phyloP scores from a whole-genome alignment of 2,888 invertebrate genomes.

The Tyria jacobaeae region DNA sequence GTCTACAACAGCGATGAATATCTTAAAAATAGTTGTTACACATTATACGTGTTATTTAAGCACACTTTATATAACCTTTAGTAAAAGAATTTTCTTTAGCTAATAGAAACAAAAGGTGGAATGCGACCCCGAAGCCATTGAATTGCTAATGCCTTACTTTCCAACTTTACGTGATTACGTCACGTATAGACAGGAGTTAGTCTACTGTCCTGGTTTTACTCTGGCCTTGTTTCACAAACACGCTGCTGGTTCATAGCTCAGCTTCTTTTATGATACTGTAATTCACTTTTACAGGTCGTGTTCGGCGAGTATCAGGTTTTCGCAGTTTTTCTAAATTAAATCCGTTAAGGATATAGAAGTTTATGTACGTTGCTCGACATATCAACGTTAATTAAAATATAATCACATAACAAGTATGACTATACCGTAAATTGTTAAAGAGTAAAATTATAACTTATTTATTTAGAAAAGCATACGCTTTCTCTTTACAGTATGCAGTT shows the following conservation, averaged over 20 bases:
- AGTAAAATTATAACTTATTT: too few relatives aligned
- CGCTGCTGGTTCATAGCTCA: slow-evolving; percentile 30
- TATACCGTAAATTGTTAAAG: too few relatives aligned
- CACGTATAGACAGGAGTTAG: neutral
- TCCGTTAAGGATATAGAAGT: slow-evolving; percentile 8
- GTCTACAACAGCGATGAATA: too few relatives aligned
- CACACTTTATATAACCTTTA: neutral
- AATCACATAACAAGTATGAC: neutral
- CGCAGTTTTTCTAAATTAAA: slow-evolving; percentile 31
- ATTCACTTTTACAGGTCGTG: slow-evolving; percentile 29
- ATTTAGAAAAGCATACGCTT: too few relatives aligned
- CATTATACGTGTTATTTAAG: neutral
- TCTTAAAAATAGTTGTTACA: neutral
- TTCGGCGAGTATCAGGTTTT: slow-evolving; percentile 37
- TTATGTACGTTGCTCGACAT: neutral
- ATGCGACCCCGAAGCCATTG: neutral
- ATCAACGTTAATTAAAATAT: neutral
- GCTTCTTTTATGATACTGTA: slow-evolving; percentile 23
- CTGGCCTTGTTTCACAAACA: neutral
- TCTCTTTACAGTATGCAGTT: too few relatives aligned
- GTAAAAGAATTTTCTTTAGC: neutral
- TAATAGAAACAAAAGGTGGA: neutral
- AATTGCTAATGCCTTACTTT: neutral
- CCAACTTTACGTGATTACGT: neutral
- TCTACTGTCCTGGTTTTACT: neutral